Conservation (phyloP, 2,797 vertebrate genomes). For the Poeciliopsis paucimaculata region DNA sequence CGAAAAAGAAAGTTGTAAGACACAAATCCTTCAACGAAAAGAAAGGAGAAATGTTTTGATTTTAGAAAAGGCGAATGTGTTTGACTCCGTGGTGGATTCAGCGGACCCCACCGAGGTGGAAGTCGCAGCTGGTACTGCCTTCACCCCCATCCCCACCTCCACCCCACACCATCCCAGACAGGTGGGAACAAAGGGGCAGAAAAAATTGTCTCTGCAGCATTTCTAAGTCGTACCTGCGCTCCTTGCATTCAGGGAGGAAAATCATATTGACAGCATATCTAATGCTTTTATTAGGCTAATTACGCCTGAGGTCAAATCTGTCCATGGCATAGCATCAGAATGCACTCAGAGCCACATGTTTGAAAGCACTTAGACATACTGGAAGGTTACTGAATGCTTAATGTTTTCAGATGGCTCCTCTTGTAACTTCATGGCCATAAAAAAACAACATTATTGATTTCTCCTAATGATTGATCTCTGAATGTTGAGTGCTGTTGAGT, state of each 20-base stretch:
- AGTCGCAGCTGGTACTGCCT: constrained; percentile 70
- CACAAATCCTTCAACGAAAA: constrained; percentile 30
- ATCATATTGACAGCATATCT: constrained; percentile 83
- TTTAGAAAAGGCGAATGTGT: constrained; percentile 20
- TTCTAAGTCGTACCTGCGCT: constrained; percentile 66
- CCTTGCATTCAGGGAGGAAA: constrained; percentile 67
- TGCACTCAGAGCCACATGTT: constrained; percentile 35
- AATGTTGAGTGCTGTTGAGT: constrained; percentile 11
- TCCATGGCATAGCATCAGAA: constrained; percentile 51
- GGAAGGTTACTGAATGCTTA: constrained; percentile 54
- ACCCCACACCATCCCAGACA: constrained; percentile 68
- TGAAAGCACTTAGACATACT: constrained; percentile 33
- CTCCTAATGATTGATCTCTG: constrained; percentile 24
- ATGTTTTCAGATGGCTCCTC: constrained; percentile 65
- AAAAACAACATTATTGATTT: constrained; percentile 60
- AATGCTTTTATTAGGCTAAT: constrained; percentile 83
- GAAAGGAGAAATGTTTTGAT: constrained; percentile 23
- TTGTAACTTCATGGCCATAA: constrained; percentile 57
- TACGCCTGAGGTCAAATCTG: constrained; percentile 75
- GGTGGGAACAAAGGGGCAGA: constrained; percentile 79
- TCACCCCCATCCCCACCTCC: constrained; percentile 45
- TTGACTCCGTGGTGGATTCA: constrained; percentile 36
- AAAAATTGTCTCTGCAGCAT: constrained; percentile 77
- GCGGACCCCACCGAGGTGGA: constrained; percentile 52
- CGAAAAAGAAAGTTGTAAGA: constrained; percentile 11